Conservation (phyloP, 2,888 invertebrate genomes). For the Mantis religiosa region DNA sequence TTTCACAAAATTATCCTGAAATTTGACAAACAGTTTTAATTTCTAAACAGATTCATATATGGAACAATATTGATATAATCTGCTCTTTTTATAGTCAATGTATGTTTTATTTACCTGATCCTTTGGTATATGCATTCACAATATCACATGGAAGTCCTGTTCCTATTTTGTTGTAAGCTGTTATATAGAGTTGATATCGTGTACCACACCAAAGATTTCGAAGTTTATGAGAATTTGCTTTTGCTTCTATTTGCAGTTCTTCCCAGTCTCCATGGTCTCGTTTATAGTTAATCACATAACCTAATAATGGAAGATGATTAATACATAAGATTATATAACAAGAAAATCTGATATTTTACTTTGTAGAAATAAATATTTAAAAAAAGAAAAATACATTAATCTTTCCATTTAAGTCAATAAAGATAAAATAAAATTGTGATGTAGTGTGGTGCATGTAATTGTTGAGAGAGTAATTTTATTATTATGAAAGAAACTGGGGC, state of each 20-base stretch:
- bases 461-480: too few relatives aligned
- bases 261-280: slow-evolving; percentile 89
- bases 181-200: slow-evolving; percentile 81
- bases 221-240: slow-evolving; percentile 72
- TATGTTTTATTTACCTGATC: slow-evolving; percentile 54
- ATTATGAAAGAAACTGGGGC: too few relatives aligned
- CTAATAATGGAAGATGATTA: slow-evolving; percentile 40
- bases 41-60: not conserved
- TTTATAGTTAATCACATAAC: slow-evolving; percentile 87
- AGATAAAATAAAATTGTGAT: too few relatives aligned
- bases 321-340: not conserved
- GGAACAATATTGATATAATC: not conserved
- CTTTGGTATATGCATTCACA: slow-evolving; percentile 78
- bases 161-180: slow-evolving; percentile 86
- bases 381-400: not conserved
- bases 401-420: too few relatives aligned
- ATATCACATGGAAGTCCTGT: slow-evolving; percentile 86
- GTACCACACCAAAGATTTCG: slow-evolving; percentile 85
- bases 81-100: not conserved
- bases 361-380: not conserved
- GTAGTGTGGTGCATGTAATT: too few relatives aligned
- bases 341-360: not conserved
- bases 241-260: slow-evolving; percentile 79
- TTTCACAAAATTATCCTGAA: not conserved
- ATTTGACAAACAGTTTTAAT: not conserved